Base-by-base conservation (phyloP, 2,113 vertebrate species). In the Craseonycteris thonglongyai region DNA sequence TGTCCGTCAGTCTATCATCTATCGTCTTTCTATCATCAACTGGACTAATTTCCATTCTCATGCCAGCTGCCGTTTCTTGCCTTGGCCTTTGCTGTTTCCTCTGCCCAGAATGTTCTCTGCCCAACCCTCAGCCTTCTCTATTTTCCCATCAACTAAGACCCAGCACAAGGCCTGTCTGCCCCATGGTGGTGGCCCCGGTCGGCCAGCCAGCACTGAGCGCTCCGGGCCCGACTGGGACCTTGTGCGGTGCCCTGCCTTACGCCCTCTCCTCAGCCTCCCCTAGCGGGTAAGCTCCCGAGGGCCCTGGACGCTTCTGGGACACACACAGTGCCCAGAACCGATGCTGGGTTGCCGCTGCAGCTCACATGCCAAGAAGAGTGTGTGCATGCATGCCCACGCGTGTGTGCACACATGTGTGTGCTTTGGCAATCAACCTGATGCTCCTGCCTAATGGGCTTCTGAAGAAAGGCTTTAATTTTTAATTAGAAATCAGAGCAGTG, bases 401-500 rank as follows among this genome's bases (percentile, higher is more conserved):
- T 49, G 2, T 28, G 28, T 58, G 82, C 54, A 21, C 15, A 14
- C 24, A 28, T 1, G 2, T 26, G 40, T 2, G 7, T 81, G 30
- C 19, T 88, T 82, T 22, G 54, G 54, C 35, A 9, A 6, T 83
- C 71, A 90, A 96, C 93, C 91, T 89, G 96, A 95, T 95, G 91
- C 92, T 78, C 74, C 95, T 76, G 49, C 97, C 97, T 98, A 96
- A 97, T 95, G 97, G 97, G 93, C 97, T 98, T 96, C 95, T 96
- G 96, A 97, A 97, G 95, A 97, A 98, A 98, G 95, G 95, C 96
- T 98, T 98, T 97, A 97, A 98, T 96, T 97, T 97, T 97, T 98
- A 98, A 98, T 97, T 97, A 97, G 98, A 97, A 97, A 97, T 97
- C 97, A 96, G 97, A 97, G 95, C 95, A 93, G 94, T 94, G 95